Base-by-base conservation (phyloP, 2,888 invertebrate species). In the Holacanthella duospinosa region DNA sequence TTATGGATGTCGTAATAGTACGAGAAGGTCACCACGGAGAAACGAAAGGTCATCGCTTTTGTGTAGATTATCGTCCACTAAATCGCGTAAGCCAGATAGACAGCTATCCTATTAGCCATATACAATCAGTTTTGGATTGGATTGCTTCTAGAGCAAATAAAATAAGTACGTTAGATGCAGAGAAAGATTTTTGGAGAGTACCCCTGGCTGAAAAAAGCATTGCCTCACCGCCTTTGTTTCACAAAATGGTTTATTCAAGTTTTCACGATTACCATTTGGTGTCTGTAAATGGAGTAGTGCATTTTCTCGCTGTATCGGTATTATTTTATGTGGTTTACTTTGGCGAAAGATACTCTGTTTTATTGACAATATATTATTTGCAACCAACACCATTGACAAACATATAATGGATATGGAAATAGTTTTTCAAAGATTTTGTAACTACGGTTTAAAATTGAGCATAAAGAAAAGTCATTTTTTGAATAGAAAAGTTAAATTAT, bases 191-290 rank as follows among this genome's bases (percentile, higher is more conserved):
- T 57, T 65, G 65, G 65, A 28, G 26, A n/a, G 2, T 63, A 27
- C 60, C 60, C 27, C n/a, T 65, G 43, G 43, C 55, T 56, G 55
- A 54, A 2, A 44, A 59, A n/a, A 59, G 59, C 19, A 65, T 59
- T 24, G 59, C 62, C 25, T 64, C 44, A 62, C 66, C 12, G 63
- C 66, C 1, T 64, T 66, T 55, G 27, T 55, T 19, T 55, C 63
- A 24, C 21, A 28, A 2, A 1, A 12, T 27, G 66, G 66, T 2
- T 24, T 43, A 19, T 66, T 29, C 43, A 59, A 64, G 25, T n/a
- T n/a, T n/a, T n/a, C 19, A 2, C 1, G 59, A 28, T 24, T 64
- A 25, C 66, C 66, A 0, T 61, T 59, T 36, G 63, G 63, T 27
- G n/a, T 56, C 3, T 36, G 44, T 25, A 64, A 61, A 27, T 55